These are phyloP conservation scores for Apotomis capreana DNA, from an alignment of 2,888 invertebrate species.

Conservation along the genomic window DNA sequence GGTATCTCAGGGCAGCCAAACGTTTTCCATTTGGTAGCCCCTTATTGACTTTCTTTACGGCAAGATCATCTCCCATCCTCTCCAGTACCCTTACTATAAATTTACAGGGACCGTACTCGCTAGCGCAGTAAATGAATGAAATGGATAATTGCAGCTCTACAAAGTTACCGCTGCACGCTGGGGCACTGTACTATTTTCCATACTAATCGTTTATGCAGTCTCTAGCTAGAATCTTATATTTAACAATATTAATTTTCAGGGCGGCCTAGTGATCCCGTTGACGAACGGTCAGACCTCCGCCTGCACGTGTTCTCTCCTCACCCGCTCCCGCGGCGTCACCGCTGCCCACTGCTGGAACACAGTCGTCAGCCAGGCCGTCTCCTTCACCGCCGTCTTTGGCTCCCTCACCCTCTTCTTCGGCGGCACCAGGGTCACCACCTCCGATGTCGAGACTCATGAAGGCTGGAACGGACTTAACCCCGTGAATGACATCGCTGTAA, in stretches of 20 bases:
- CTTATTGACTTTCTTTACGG: too few relatives aligned
- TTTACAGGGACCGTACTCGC: too few relatives aligned
- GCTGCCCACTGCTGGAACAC: slow-evolving; percentile 48
- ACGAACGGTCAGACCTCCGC: slow-evolving; percentile 52
- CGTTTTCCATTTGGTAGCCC: too few relatives aligned
- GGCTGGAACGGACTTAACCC: slow-evolving; percentile 46
- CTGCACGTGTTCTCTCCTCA: slow-evolving; percentile 62
- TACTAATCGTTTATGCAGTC: slow-evolving; percentile 45
- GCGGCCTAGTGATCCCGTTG: slow-evolving; percentile 56
- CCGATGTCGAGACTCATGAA: slow-evolving; percentile 49
- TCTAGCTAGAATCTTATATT: slow-evolving; percentile 51
- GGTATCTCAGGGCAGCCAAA: too few relatives aligned
- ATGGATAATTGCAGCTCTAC: too few relatives aligned
- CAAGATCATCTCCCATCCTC: too few relatives aligned
- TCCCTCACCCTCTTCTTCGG: slow-evolving; percentile 52
- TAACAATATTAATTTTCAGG: slow-evolving; percentile 48
- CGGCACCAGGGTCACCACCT: slow-evolving; percentile 51
- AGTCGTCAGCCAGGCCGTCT: background rate
- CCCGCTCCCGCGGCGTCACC: slow-evolving; percentile 53
- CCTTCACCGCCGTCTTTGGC: slow-evolving; percentile 45
- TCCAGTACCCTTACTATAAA: too few relatives aligned
- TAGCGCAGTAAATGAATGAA: too few relatives aligned
- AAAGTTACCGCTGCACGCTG: too few relatives aligned
- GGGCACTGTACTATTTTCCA: too few relatives aligned
- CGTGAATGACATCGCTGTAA: slow-evolving; percentile 56